Conservation (phyloP, 2,888 invertebrate genomes). For the Ecliptopera silaceata region DNA sequence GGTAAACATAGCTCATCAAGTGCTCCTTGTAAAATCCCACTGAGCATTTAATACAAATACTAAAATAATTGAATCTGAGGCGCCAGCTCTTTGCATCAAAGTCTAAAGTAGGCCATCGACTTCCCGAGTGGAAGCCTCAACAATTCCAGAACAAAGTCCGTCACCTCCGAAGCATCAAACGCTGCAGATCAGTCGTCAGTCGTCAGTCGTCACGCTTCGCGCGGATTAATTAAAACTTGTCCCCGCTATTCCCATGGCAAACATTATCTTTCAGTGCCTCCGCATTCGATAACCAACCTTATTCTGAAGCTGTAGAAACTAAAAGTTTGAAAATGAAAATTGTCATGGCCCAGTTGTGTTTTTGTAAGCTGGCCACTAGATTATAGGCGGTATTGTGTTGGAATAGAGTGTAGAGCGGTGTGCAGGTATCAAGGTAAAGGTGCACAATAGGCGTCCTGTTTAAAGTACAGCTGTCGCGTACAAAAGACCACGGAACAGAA, state of each 20-base stretch:
- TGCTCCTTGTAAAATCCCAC: too few relatives aligned
- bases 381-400: constrained; percentile 1
- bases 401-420: constrained; percentile 8
- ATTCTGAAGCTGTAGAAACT: not conserved
- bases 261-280: constrained; percentile 15
- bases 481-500: constrained; percentile 34
- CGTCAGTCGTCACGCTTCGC: constrained; percentile 30
- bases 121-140: not conserved
- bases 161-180: not conserved
- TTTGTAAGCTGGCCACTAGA: not conserved
- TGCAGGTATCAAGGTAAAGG: constrained; percentile 25
- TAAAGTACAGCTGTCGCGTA: constrained; percentile 41
- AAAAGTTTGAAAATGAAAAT: not conserved
- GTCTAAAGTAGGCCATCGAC: too few relatives aligned
- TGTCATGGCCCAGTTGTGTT: constrained; percentile 10
- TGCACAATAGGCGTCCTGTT: constrained; percentile 44
- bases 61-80: too few relatives aligned
- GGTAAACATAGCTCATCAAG: too few relatives aligned
- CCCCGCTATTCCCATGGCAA: constrained; percentile 28
- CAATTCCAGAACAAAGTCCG: not conserved
- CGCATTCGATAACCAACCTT: constrained; percentile 14
- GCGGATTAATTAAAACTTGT: constrained; percentile 45
- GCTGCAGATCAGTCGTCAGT: constrained; percentile 13
- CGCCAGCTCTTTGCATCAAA: too few relatives aligned
- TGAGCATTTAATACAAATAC: too few relatives aligned